Evolutionary conservation across 2,888 invertebrate genomes (phyloP), one percentile per base, ranked within the genome.

Genomic region (Baccha elongata): DNA sequence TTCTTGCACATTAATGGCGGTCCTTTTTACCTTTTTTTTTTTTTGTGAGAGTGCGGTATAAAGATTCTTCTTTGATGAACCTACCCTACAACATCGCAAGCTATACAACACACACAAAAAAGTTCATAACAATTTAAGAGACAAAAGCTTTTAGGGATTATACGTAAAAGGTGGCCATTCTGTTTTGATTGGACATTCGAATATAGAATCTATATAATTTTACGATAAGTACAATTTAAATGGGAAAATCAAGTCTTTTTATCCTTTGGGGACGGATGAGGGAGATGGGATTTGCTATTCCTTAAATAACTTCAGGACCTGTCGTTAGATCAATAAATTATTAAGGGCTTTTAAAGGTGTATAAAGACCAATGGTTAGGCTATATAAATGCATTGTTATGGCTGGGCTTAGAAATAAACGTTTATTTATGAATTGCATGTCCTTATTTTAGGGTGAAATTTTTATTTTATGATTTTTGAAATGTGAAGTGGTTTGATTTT

Each of bases 161-260:
- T 65, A 58, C 46, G n/a, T 19, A 53, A 26, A 40, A 58, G 42
- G 60, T 65, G 40, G 71, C 44, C 40, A 23, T 42, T 15, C 21
- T 37, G 2, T 44, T 64, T 64, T 64, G 44, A 48, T 64, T 50
- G 58, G 72, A 78, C 55, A 48, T 58, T 29, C 46, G 13, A 58
- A 42, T 50, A 52, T 50, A 52, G 48, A 62, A 71, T 71, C 64
- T 65, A 46, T 69, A 68, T 71, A 60, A 32, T 76, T 81, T 81
- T 76, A 81, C 76, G 81, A 76, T 81, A 81, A 81, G 76, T 71
- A 76, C 76, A 50, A 76, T 81, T 81, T 72, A 76, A 81, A 81
- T 75, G 75, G 71, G n/a, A 40, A 65, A 76, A 44, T 81, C 60
- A 81, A 81, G 53, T 75, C 75, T 32, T 65, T n/a, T 11, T 58